These are phyloP conservation scores for Enteromius paludinosus DNA, from an alignment of 2,797 vertebrate genomes.

Conservation along the genomic window DNA sequence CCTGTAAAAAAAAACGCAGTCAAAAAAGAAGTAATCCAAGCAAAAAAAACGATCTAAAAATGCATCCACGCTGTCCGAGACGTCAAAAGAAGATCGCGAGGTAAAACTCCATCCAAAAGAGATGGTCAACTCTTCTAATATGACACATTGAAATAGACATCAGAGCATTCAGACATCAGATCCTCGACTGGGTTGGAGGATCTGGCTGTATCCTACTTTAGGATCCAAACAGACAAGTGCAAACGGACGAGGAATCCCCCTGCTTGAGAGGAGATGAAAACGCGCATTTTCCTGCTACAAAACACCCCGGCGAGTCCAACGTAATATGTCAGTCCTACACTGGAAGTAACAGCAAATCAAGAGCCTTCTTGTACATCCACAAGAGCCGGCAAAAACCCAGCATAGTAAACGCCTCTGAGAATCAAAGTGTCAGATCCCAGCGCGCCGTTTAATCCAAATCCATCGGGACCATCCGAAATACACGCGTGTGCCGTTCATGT, in stretches of 20 bases:
- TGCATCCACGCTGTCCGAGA: constrained; percentile 45
- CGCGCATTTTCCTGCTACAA: constrained; percentile 42
- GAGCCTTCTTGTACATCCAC: constrained; percentile 71
- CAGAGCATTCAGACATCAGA: constrained; percentile 53
- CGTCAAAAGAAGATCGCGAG: constrained; percentile 55
- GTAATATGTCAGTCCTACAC: constrained; percentile 63
- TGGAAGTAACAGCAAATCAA: constrained; percentile 54
- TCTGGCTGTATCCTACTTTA: constrained; percentile 50
- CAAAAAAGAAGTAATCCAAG: constrained; percentile 35
- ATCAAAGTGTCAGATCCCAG: constrained; percentile 70
- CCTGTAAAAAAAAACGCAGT: constrained; percentile 40
- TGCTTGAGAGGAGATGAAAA: constrained; percentile 41
- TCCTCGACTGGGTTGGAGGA: constrained; percentile 51
- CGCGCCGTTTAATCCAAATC: constrained; percentile 56
- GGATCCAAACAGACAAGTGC: constrained; percentile 61
- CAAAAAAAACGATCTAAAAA: constrained; percentile 34
- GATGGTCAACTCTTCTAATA: constrained; percentile 39
- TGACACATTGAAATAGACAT: constrained; percentile 53
- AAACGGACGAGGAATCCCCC: constrained; percentile 67
- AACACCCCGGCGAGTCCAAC: constrained; percentile 50
- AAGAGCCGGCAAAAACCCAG: constrained; percentile 71
- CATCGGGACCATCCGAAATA: constrained; percentile 33
- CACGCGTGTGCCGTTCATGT: constrained; percentile 15
- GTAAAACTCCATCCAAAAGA: constrained; percentile 58
- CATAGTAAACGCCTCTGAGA: constrained; percentile 73